Evolutionary conservation across 1,140 invertebrate species (phyloP), one percentile per base, ranked within the genome.

Genomic region (Drosophila murphyi): DNA sequence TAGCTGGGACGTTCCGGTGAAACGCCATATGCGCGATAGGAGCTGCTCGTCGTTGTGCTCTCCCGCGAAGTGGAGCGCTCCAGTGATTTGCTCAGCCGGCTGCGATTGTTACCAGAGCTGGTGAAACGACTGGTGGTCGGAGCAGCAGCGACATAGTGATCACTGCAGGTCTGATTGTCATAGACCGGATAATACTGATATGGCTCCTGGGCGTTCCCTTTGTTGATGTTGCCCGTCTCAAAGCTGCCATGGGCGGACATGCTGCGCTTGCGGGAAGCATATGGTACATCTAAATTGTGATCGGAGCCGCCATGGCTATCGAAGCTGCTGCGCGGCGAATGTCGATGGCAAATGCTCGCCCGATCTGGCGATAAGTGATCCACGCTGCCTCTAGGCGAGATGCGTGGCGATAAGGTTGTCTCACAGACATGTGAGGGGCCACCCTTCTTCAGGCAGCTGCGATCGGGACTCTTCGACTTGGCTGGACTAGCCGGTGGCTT

Each of bases 131-230:
- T 73, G 54, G 68, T 72, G 10, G 83, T 90, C 51, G 89, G 85
- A 2, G 89, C 89, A 4, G 85, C 90, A 5, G 91, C 85, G 41
- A 92, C 90, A 70, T 92, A 92, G 39, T 92, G 91, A 76, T 92
- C 91, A 39, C 91, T 92, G 57, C 91, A 92, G 3, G 91, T 92
- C 67, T 90, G 91, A 80, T 92, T 92, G 64, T 92, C 91, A 41
- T 92, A 91, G 28, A 92, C 91, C 39, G 91, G 91, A 73, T 92
- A 92, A 52, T 92, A 92, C 12, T 92, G 91, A 69, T 92, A 92
- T 61, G 85, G 80, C 35, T 91, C 86, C 76, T 92, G 91, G 20
- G 55, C 35, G 0, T 72, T 54, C 0, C 60, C 37, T 20, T 70
- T 60, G 28, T 83, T 76, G 29, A 68, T 60, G 28, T 83, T 76